Percentiles rank a stretch among this genome's conserved stretches.
Conservation (phyloP, 2,113 vertebrate species). For the Odocoileus virginianus region DNA sequence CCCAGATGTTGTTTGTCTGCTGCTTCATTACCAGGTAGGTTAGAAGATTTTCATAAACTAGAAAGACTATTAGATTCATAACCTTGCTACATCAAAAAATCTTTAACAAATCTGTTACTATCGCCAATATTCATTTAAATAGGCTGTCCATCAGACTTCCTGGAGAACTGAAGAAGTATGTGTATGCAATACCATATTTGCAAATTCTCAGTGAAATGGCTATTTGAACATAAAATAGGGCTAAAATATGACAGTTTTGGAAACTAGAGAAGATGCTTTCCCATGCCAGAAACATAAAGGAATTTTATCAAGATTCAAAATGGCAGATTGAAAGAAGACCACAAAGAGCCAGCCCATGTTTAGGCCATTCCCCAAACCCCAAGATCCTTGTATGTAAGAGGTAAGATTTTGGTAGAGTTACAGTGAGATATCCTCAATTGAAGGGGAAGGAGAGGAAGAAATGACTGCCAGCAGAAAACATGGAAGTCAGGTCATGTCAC, state of each 20-base stretch:
- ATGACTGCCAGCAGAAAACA: background rate
- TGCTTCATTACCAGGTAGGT: conserved; percentile 75
- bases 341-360: background rate
- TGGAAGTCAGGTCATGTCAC: background rate
- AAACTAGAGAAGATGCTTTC: background rate
- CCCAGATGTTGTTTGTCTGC: conserved; percentile 76
- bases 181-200: background rate
- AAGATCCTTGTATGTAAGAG: background rate
- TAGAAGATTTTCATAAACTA: conserved; percentile 70
- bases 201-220: background rate
- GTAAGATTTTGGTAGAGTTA: background rate
- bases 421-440: background rate
- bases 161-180: background rate
- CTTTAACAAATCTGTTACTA: background rate
- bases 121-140: background rate
- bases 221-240: background rate
- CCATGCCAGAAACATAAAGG: background rate
- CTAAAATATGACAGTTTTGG: background rate
- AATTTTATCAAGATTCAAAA: background rate
- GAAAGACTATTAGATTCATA: conserved; percentile 61
- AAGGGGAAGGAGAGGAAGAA: background rate
- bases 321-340: background rate
- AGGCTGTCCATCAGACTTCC: background rate
- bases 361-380: background rate
- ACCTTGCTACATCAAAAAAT: conserved; percentile 48